Evolutionary conservation across 2,888 invertebrate genomes (phyloP), one percentile per base, ranked within the genome.

Genomic region (Drosophila borealis): DNA sequence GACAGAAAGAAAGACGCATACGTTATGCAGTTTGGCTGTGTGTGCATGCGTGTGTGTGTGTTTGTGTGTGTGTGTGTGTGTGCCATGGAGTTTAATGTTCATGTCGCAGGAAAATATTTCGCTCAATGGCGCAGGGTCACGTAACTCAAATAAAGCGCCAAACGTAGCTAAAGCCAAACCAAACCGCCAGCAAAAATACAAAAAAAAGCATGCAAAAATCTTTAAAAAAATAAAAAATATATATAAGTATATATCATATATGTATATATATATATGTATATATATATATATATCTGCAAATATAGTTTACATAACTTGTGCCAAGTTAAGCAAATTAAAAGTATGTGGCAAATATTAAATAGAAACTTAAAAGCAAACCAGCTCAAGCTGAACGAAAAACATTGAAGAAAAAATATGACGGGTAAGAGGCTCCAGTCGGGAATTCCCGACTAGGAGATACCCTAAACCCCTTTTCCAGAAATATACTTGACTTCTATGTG

Each of bases 71-170:
- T 56, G 61, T 68, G 60, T 69, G 50, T 70, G 70, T 70, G 48
- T 45, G 46, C 2, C 29, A 29, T 44, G 54, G 54, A 74, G 78
- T 78, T 78, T 62, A 88, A 81, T 82, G 88, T 84, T 84, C 84
- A 84, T 86, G 84, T 83, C 83, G 84, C 87, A 74, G 81, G 84
- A 79, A 86, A 83, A 86, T 86, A 83, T 79, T 70, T 66, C 74
- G 68, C 83, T 74, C 83, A 80, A 88, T 86, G 86, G 76, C 78
- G 74, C 87, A 80, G 81, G 88, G 84, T 85, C 84, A 85, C 84
- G 84, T 85, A 85, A 86, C 88, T 86, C 84, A 85, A 85, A 88
- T 85, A 85, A 86, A 86, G 82, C 86, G 80, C 75, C 78, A 53
- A 83, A 83, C 69, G 76, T 80, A 68, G 74, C 65, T 63, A 64